phyloP scores from a whole-genome alignment of 2,888 invertebrate species.

The Ichneumoninae sp. region DNA sequence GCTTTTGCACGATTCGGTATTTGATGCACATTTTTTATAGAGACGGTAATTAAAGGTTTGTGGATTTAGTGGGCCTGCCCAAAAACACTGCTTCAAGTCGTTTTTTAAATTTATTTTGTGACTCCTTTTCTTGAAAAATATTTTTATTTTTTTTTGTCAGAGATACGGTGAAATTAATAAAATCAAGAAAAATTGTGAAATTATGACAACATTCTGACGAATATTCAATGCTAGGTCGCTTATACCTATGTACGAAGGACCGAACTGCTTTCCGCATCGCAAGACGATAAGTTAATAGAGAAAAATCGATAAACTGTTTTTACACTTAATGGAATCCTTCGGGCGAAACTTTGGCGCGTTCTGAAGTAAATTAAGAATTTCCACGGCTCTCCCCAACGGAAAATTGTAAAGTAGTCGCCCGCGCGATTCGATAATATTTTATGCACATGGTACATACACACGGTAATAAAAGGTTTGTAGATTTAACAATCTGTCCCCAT shows the following conservation, averaged over 20 bases:
- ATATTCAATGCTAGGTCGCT: too few species aligned
- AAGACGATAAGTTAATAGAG: constrained; percentile 62
- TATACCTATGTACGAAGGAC: too few species aligned
- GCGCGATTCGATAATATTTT: too few species aligned
- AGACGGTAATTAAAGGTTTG: background rate
- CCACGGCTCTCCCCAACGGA: too few species aligned
- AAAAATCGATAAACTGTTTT: constrained; percentile 61
- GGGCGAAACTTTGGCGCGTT: background rate
- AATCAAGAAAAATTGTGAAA: too few species aligned
- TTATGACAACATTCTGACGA: too few species aligned
- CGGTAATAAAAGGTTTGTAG: too few species aligned
- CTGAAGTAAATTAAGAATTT: background rate
- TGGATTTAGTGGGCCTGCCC: background rate
- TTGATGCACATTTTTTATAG: background rate
- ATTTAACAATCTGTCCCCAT: too few species aligned
- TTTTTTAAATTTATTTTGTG: background rate
- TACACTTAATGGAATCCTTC: constrained; percentile 54
- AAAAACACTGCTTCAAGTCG: too few species aligned
- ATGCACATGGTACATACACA: too few species aligned
- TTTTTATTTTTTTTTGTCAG: background rate
- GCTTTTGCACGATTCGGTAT: background rate
- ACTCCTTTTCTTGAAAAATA: background rate
- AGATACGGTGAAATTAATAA: too few species aligned
- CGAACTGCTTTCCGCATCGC: constrained; percentile 14
- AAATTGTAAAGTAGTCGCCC: too few species aligned